Evolutionary conservation across 1,140 invertebrate species (phyloP).

Genomic region (Muscidifurax raptorellus): DNA sequence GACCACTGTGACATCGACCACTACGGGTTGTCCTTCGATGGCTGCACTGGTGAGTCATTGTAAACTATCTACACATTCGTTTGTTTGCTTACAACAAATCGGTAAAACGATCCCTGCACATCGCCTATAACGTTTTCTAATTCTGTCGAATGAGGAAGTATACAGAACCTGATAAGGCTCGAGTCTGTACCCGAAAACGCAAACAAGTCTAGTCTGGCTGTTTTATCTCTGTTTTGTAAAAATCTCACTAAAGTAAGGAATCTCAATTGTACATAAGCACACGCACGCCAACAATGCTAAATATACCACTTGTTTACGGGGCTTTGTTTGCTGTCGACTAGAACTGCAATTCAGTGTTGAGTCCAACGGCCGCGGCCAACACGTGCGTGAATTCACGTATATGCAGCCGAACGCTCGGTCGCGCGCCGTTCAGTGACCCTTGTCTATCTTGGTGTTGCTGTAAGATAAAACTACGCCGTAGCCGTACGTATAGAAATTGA

Average conservation of each 20-base stretch:
- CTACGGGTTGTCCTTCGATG: conserved; percentile 84
- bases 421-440: conserved; percentile 3
- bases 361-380: neutral
- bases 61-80: neutral
- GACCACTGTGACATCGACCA: conserved; percentile 84
- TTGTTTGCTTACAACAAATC: too few species aligned
- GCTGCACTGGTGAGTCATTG: conserved; percentile 83
- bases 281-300: neutral
- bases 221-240: neutral
- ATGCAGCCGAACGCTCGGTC: neutral
- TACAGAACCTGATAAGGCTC: too few species aligned
- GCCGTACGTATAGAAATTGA: too few species aligned
- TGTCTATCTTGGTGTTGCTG: too few species aligned
- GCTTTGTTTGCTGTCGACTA: neutral
- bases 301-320: conserved; percentile 9
- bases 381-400: conserved; percentile 1
- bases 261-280: neutral
- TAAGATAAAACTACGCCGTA: too few species aligned
- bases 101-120: too few species aligned
- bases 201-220: neutral
- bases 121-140: too few species aligned
- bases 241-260: neutral
- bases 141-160: neutral
- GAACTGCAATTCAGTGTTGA: neutral
- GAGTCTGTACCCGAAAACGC: neutral